A percentile compares a stretch with the other conserved stretches of the same genome.
phyloP scores from a whole-genome alignment of 2,888 invertebrate genomes.

The Caenorhabditis sp. region DNA sequence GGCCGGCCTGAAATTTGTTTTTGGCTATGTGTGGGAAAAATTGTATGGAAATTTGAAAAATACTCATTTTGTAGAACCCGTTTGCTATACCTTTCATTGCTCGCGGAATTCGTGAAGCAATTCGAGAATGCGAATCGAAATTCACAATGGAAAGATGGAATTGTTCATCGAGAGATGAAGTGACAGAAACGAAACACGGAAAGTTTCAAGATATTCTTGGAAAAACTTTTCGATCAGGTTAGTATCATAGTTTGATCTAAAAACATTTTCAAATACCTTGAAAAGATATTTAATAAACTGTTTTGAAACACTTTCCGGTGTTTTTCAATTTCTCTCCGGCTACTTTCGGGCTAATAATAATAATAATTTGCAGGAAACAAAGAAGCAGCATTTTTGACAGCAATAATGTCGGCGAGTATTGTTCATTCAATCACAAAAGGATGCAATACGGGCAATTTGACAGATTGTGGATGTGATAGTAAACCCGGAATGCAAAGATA shows the following conservation, averaged over 20 bases:
- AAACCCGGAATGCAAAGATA: constrained; percentile 59
- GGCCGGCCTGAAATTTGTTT: no score
- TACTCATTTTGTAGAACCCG: no score
- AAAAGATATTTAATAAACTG: no score
- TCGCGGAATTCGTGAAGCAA: constrained; percentile 75
- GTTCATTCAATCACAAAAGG: constrained; percentile 76
- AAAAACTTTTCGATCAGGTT: constrained; percentile 58
- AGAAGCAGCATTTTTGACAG: constrained; percentile 76
- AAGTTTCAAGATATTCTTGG: constrained; percentile 63
- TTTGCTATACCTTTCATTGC: constrained; percentile 75
- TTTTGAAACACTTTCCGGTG: no score
- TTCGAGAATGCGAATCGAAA: constrained; percentile 76
- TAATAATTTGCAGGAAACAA: constrained; percentile 74
- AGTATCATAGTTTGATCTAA: neutral
- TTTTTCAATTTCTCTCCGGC: neutral
- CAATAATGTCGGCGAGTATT: constrained; percentile 76
- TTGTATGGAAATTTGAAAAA: no score
- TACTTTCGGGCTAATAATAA: constrained; percentile 1
- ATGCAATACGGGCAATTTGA: constrained; percentile 76
- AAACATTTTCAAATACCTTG: neutral
- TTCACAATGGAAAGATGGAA: constrained; percentile 75
- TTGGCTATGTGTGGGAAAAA: no score
- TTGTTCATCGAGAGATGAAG: constrained; percentile 71
- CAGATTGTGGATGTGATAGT: constrained; percentile 75
- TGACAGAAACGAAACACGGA: constrained; percentile 54